Base-by-base conservation (phyloP, 2,888 invertebrate species). In the Megamerina dolium region DNA sequence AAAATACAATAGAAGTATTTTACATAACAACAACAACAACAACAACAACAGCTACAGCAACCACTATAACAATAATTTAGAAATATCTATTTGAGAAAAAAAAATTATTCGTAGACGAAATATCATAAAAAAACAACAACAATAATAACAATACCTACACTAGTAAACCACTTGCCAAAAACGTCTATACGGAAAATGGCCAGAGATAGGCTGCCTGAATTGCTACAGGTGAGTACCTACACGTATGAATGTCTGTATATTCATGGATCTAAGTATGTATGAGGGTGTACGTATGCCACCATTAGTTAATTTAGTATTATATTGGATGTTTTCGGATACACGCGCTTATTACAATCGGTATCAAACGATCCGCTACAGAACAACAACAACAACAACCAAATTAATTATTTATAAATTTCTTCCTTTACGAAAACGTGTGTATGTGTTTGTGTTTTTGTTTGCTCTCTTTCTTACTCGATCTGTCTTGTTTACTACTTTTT, bases 171-270 rank as follows among this genome's bases (percentile, higher is more conserved):
- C n/a, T n/a, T n/a, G n/a, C n/a, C n/a, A n/a, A n/a, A n/a, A n/a
- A n/a, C n/a, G n/a, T n/a, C n/a, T n/a, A n/a, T n/a, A n/a, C n/a
- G n/a, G n/a, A 39, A 41, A 55, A 68, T 69, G 68, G 64, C 61
- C 46, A 58, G 59, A 61, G 68, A 69, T 51, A 64, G 68, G 51
- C 59, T 69, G 43, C 64, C 68, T 19, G 68, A 69, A 53, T 59
- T 69, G 53, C 54, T 68, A 41, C 66, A 68, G 66, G 68, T 69
- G 57, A 64, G 59, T 34, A 13, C 13, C n/a, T 8, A 2, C 4
- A 4, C 37, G n/a, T n/a, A n/a, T n/a, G n/a, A n/a, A n/a, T n/a
- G n/a, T n/a, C n/a, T n/a, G n/a, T 26, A 16, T 17, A 17, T 30
- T 35, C 38, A 35, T 37, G 36, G 40, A 16, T 30, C 21, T 45